phyloP scores from a whole-genome alignment of 2,797 vertebrate genomes.

The Sebastes ruberrimus region DNA sequence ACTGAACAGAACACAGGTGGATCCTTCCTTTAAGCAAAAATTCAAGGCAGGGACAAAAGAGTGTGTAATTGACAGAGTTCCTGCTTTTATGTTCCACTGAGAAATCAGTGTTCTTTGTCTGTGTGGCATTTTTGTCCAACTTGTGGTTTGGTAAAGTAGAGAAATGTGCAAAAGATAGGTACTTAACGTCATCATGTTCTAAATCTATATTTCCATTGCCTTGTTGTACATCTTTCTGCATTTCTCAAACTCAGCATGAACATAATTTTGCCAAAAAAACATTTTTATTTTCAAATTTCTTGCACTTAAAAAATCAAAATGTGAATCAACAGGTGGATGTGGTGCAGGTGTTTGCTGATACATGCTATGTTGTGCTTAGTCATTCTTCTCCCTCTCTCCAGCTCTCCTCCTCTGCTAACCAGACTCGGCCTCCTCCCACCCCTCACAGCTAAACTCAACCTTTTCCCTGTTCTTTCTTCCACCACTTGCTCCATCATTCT shows the following conservation, averaged over 20 bases:
- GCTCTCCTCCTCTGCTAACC: neutral
- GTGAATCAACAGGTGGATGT: neutral
- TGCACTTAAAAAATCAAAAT: neutral
- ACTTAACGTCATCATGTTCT: neutral
- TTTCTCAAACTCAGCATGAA: slow-evolving; percentile 25
- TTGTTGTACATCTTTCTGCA: neutral
- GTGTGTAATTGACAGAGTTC: neutral
- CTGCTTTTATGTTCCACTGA: neutral
- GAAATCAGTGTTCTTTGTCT: neutral
- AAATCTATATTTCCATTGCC: neutral
- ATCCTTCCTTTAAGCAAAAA: neutral
- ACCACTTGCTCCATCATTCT: slow-evolving; percentile 48
- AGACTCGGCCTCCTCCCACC: slow-evolving; percentile 4
- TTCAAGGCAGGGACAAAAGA: neutral
- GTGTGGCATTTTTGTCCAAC: neutral
- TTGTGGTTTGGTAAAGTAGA: neutral
- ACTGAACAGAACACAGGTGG: too few relatives aligned
- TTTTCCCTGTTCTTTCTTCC: slow-evolving; percentile 39
- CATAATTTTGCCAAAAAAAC: slow-evolving; percentile 66
- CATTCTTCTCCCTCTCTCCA: neutral
- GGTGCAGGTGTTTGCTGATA: slow-evolving; percentile 18
- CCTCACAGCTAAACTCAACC: slow-evolving; percentile 9
- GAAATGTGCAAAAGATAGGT: neutral
- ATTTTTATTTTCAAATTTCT: neutral
- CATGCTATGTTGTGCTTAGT: neutral